These are phyloP conservation scores for Neomonachus schauinslandi DNA, from an alignment of 2,113 vertebrate species.

Conservation along the genomic window DNA sequence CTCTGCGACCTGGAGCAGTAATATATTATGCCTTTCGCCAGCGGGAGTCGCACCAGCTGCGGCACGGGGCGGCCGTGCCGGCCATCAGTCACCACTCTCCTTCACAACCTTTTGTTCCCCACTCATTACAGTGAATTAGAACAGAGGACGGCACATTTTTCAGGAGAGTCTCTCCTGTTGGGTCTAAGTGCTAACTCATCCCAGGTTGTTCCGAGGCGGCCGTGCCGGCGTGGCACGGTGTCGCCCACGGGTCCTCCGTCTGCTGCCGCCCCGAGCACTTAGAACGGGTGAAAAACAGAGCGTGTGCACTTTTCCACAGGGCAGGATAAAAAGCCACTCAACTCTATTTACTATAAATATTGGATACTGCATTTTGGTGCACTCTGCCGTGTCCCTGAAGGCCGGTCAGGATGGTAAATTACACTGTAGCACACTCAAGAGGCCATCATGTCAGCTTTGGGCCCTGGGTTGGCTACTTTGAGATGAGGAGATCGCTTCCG, in stretches of 20 bases:
- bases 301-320: background rate
- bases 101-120: constrained; percentile 82
- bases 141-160: constrained; percentile 80
- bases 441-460: background rate
- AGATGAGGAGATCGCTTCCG: background rate
- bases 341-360: constrained; percentile 36
- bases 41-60: constrained; percentile 80
- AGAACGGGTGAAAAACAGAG: background rate
- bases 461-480: background rate
- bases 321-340: background rate
- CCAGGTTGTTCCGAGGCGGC: constrained; percentile 30
- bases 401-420: background rate
- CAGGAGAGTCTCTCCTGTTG: constrained; percentile 69
- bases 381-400: background rate
- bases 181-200: constrained; percentile 43
- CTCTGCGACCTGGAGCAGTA: constrained; percentile 81
- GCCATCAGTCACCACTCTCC: constrained; percentile 85
- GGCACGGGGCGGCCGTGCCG: constrained; percentile 74
- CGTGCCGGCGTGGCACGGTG: background rate
- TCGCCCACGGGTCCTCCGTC: background rate
- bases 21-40: constrained; percentile 76
- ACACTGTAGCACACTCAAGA: background rate
- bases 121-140: constrained; percentile 84
- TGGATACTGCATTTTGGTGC: constrained; percentile 2
- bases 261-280: background rate